These are phyloP conservation scores for Trichoplax adhaerens DNA, from an alignment of 37 sponge, comb jelly and placozoan species.

Conservation along the genomic window DNA sequence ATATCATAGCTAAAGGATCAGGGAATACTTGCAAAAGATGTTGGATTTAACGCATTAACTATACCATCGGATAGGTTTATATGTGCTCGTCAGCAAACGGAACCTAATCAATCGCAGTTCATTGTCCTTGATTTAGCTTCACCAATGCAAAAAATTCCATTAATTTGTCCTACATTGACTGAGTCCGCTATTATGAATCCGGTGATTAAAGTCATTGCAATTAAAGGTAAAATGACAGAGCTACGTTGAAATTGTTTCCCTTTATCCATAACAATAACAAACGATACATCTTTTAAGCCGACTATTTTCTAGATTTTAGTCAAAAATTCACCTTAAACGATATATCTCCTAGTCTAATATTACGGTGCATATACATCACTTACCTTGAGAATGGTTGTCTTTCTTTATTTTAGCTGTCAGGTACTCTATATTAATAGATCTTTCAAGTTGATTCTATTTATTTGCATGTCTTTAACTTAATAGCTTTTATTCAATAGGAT, in stretches of 20 bases:
- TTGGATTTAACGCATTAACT: constrained; percentile 91
- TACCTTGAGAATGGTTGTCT: too few species aligned
- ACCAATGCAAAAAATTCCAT: constrained; percentile 59
- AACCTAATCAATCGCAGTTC: constrained; percentile 56
- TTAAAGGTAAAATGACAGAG: constrained; percentile 43
- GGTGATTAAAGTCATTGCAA: constrained; percentile 82
- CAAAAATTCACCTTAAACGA: too few species aligned
- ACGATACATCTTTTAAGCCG: too few species aligned
- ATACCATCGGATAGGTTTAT: constrained; percentile 98
- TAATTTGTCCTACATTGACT: constrained; percentile 84
- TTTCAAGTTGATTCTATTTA: too few species aligned
- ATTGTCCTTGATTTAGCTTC: constrained; percentile 76
- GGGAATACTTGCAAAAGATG: constrained; percentile 4
- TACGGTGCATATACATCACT: too few species aligned
- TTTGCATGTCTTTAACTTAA: too few species aligned
- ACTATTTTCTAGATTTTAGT: too few species aligned
- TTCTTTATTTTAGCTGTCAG: too few species aligned
- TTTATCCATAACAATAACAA: neutral
- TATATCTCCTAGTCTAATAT: too few species aligned
- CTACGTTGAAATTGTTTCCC: neutral
- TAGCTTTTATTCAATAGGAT: too few species aligned
- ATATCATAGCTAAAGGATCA: too few species aligned
- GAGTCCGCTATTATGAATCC: constrained; percentile 99
- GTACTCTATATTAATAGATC: too few species aligned
- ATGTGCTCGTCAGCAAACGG: constrained; percentile 91